These are phyloP conservation scores for Clarias macrocephalus DNA, from an alignment of 2,113 vertebrate species.

Conservation along the genomic window DNA sequence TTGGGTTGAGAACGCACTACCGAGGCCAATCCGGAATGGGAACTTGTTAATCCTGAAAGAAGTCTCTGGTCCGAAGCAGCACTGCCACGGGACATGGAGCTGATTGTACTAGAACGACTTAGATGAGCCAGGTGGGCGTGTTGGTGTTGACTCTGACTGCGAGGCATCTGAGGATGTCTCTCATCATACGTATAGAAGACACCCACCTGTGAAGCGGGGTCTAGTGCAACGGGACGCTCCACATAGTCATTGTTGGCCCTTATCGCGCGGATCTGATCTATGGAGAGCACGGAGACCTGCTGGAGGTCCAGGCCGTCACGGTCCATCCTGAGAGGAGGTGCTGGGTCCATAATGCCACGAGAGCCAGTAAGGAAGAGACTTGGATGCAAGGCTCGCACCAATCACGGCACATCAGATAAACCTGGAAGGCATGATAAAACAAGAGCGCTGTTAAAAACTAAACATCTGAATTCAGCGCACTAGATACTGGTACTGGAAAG, in stretches of 20 bases:
- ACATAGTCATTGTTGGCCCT: slow-evolving; percentile 95
- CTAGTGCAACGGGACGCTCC: slow-evolving; percentile 81
- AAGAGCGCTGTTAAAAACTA: neutral
- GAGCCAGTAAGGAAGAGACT: slow-evolving; percentile 54
- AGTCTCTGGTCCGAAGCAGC: slow-evolving; percentile 92
- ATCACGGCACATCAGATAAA: slow-evolving; percentile 88
- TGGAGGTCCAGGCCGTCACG: slow-evolving; percentile 80
- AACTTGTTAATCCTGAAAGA: slow-evolving; percentile 82
- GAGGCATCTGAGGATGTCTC: slow-evolving; percentile 71
- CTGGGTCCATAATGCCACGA: slow-evolving; percentile 66
- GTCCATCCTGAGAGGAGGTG: slow-evolving; percentile 78
- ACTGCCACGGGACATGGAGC: slow-evolving; percentile 91
- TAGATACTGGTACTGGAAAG: neutral
- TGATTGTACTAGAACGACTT: slow-evolving; percentile 94
- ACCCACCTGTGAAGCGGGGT: slow-evolving; percentile 74
- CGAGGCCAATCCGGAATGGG: slow-evolving; percentile 79
- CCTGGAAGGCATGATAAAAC: slow-evolving; percentile 69
- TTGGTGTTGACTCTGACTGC: slow-evolving; percentile 86
- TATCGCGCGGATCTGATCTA: slow-evolving; percentile 91
- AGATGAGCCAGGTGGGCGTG: slow-evolving; percentile 79
- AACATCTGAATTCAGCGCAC: neutral
- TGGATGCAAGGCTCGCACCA: slow-evolving; percentile 56
- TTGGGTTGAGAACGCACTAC: slow-evolving; percentile 85
- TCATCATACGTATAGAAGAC: slow-evolving; percentile 77
- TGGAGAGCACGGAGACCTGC: slow-evolving; percentile 84